A percentile compares a stretch with the other conserved stretches of the same genome.
Conservation (phyloP, 2,113 vertebrate genomes). For the Dipodomys merriami region DNA sequence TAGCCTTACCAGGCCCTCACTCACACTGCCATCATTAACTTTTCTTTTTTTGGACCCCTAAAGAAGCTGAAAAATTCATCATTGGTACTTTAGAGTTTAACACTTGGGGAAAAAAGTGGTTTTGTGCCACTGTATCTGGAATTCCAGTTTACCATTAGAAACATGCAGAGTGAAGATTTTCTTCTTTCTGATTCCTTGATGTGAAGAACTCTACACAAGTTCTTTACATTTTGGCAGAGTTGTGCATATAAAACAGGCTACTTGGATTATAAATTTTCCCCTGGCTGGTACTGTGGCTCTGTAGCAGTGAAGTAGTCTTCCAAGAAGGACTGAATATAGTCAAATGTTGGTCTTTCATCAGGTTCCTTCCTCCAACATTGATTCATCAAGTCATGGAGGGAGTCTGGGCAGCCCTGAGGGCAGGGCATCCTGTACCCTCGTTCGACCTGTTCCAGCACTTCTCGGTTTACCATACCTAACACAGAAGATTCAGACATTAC, state of each 20-base stretch:
- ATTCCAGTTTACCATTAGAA: conserved; percentile 89
- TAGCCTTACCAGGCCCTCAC: conserved; percentile 66
- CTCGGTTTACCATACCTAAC: conserved; percentile 96
- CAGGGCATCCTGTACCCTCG: conserved; percentile 97
- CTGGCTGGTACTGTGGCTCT: conserved; percentile 98
- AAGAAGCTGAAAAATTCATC: conserved; percentile 80
- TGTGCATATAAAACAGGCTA: conserved; percentile 82
- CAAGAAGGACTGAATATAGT: conserved; percentile 97
- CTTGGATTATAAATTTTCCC: conserved; percentile 94
- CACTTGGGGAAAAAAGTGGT: conserved; percentile 86
- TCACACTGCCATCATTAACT: conserved; percentile 74
- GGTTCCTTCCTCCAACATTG: conserved; percentile 98
- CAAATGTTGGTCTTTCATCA: conserved; percentile 97
- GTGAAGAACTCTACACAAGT: conserved; percentile 83
- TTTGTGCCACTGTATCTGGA: conserved; percentile 87
- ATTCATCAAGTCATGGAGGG: conserved; percentile 97
- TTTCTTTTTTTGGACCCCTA: conserved; percentile 87
- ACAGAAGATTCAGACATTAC: conserved; percentile 49
- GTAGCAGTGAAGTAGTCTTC: conserved; percentile 99
- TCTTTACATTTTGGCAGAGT: conserved; percentile 86
- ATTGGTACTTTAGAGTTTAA: conserved; percentile 86
- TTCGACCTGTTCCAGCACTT: conserved; percentile 97
- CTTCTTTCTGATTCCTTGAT: conserved; percentile 84
- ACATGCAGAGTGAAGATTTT: conserved; percentile 86
- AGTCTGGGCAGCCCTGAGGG: conserved; percentile 96